Evolutionary conservation across 2,113 vertebrate species (phyloP), one percentile per base, ranked within the genome.

Genomic region (Podiceps cristatus): DNA sequence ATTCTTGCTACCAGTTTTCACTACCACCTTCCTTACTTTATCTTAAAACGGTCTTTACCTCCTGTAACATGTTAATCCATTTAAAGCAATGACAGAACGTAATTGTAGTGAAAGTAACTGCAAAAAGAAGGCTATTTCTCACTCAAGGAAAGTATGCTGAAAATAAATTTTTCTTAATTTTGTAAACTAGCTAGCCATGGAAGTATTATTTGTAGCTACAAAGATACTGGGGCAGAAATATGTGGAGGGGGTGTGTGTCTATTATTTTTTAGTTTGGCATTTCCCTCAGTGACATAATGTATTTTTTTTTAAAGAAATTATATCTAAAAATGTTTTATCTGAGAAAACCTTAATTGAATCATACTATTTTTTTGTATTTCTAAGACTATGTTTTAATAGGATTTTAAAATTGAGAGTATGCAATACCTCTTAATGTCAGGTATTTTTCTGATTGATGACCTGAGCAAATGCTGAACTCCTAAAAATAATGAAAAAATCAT

Each of bases 191-290:
- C 22, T 71, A 81, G 17, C 27, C 31, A 56, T 37, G 7, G 2
- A 85, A 31, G 4, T 80, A 15, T 90, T 90, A 37, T 28, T 62
- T 71, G 27, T 73, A 95, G 80, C 49, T 86, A 2, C 62, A 86
- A 90, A 52, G 77, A 71, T 66, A 58, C 11, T 42, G 17, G 13
- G 27, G 10, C 60, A 89, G 50, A 89, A 85, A 50, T 35, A 63
- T 7, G 37, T 9, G 6, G n/a, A 11, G 15, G 5, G 0, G 0
- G 2, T 12, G 47, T 82, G 45, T 50, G 44, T 8, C 14, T 58
- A 75, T 40, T 50, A 6, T 74, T 55, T 75, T 89, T 75, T 12
- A 37, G 7, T 56, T 85, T 73, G 76, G 9, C 24, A 59, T 77
- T 92, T 86, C 9, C 28, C 22, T 91, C n/a, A 25, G 29, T 63